Evolutionary conservation across 1,140 invertebrate species (phyloP), one percentile per base, ranked within the genome.

Genomic region (Drosophila chauvacae): DNA sequence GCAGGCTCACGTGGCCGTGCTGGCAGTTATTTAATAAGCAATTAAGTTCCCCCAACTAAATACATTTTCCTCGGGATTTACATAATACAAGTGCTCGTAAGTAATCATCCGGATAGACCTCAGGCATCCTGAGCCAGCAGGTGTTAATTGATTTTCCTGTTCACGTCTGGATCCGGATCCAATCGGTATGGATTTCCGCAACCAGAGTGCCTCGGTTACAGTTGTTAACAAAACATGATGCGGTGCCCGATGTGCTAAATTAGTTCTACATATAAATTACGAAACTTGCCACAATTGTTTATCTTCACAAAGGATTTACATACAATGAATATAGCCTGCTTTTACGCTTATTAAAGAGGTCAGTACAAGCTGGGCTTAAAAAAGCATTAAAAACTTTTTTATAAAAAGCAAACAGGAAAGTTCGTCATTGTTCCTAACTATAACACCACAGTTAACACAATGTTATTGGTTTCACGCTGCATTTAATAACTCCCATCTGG

Each of bases 1-100:
- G 39, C 45, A 62, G 57, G 39, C 28, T 69, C 68, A 77, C 56
- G 57, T 77, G 74, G 44, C 66, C 55, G 10, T 39, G 58, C 65
- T 64, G 30, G 28, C 33, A 64, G 64, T 81, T 87, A 85, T 78
- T 87, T 87, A 84, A 87, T 90, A 90, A 85, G 85, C 81, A 87
- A 90, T 87, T 87, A 90, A 64, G 26, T 77, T 50, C 53, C 60
- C 60, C 70, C 79, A 71, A 83, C 79, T 66, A 74, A 81, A 85
- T 74, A 48, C 39, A 39, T 41, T 37, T 63, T 42, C 33, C 11
- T 9, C 7, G 45, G 42, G 60, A 84, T 90, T 90, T 90, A 51
- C 69, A 81, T 90, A 87, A 84, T 71, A 39, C 53, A 23, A 56
- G 20, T 26, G 20, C 53, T n/a, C 18, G 30, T 14, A 78, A 48